Evolutionary conservation across 2,113 vertebrate genomes (phyloP), one percentile per base, ranked within the genome.

Genomic region (Ophiodon elongatus): DNA sequence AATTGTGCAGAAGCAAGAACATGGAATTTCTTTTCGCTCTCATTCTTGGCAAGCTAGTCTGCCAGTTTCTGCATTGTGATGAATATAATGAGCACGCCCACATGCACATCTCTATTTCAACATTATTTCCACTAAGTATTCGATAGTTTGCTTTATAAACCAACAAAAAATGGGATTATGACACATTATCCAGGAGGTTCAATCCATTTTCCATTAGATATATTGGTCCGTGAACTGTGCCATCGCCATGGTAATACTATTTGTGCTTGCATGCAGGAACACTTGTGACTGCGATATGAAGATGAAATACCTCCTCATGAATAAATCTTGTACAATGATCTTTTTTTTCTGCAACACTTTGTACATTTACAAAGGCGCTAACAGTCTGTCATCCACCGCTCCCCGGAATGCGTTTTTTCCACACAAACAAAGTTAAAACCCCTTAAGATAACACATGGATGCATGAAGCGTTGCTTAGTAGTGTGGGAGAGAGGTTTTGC

Each of bases 221-320:
- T 35, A 54, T 8, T 43, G 37, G 33, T 65, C 8, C 67, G 41
- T 65, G 78, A 54, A 14, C 65, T 62, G 35, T 56, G 78, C 45
- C 29, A 87, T 93, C 89, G 83, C 90, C 86, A 92, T 91, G 89
- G 92, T 73, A 74, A 92, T 87, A 29, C 57, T 76, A 27, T 62
- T 52, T 72, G 29, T 73, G 65, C 31, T 59, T 77, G 57, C 76
- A 45, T 27, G 62, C 50, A 75, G 68, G 23, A 80, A 68, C 63
- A 72, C 60, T 79, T 64, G 66, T 80, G 73, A 73, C 37, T 60
- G 56, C 70, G 74, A 63, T 47, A 76, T 64, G 25, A 80, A 70
- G 80, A 89, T 82, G 68, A 84, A 84, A 82, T n/a, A 33, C 17
- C 62, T 76, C 71, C 59, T 73, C 41, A 19, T 79, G 77, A 76